phyloP scores from a whole-genome alignment of 2,888 invertebrate species.

The Hartigia nigra region DNA sequence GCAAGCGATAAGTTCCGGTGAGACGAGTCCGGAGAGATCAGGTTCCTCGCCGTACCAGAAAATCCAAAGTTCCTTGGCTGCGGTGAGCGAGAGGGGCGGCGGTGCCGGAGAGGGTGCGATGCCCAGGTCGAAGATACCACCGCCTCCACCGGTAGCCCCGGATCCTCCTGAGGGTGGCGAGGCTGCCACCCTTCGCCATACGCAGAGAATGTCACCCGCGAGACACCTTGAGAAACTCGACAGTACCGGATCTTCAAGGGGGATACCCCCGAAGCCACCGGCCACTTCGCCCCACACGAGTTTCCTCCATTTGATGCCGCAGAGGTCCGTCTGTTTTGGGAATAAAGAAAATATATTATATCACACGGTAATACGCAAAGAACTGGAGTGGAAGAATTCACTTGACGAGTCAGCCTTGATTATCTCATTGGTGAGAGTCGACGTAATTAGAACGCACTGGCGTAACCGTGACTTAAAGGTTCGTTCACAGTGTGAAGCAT shows the following conservation, averaged over 20 bases:
- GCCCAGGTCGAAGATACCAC: slow-evolving; percentile 66
- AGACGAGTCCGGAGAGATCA: slow-evolving; percentile 85
- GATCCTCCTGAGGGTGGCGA: slow-evolving; percentile 62
- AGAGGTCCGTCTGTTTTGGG: slow-evolving; percentile 94
- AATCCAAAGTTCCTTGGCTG: slow-evolving; percentile 98
- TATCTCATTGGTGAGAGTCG: neutral
- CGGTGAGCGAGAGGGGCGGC: slow-evolving; percentile 84
- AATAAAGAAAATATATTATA: slow-evolving; percentile 3
- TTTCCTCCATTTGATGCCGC: slow-evolving; percentile 99
- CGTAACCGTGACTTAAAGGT: neutral
- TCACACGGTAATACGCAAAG: neutral
- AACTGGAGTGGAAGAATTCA: neutral
- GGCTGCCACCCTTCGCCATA: slow-evolving; percentile 92
- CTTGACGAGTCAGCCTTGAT: neutral
- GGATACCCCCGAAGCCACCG: slow-evolving; percentile 69
- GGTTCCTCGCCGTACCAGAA: slow-evolving; percentile 99
- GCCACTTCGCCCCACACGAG: slow-evolving; percentile 83
- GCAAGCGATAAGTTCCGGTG: slow-evolving; percentile 84
- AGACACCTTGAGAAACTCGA: slow-evolving; percentile 91
- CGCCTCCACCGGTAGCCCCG: slow-evolving; percentile 60
- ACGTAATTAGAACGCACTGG: neutral
- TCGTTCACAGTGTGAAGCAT: neutral
- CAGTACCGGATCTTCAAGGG: slow-evolving; percentile 90
- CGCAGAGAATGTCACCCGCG: slow-evolving; percentile 95
- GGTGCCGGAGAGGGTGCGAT: slow-evolving; percentile 72